A percentile compares a stretch with the other conserved stretches of the same genome.
Evolutionary conservation across 2,113 vertebrate species (phyloP).

Genomic region (Trematomus loennbergii): DNA sequence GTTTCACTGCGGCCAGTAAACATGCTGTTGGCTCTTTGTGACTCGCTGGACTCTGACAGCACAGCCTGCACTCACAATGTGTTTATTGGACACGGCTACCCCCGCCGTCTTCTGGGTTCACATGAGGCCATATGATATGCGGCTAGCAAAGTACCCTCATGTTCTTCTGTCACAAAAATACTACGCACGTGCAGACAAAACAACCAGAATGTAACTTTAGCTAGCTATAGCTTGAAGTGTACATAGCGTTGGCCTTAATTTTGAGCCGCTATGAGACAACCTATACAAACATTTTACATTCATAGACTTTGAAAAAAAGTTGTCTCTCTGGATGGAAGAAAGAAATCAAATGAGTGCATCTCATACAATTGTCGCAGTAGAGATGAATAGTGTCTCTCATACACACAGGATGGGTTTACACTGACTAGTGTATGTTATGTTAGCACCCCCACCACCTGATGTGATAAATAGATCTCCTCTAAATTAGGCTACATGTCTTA

Average conservation of each 20-base stretch:
- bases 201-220: too few relatives aligned
- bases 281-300: too few relatives aligned
- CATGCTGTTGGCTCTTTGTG: conserved; percentile 68
- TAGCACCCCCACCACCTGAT: background rate
- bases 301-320: background rate
- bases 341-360: background rate
- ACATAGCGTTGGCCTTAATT: too few relatives aligned
- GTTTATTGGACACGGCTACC: conserved; percentile 61
- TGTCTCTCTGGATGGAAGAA: background rate
- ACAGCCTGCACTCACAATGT: conserved; percentile 67
- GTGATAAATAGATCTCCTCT: too few relatives aligned
- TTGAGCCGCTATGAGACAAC: too few relatives aligned
- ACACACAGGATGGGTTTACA: too few relatives aligned
- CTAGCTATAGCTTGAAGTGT: too few relatives aligned
- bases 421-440: background rate
- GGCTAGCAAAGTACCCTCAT: too few relatives aligned
- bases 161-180: background rate
- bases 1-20: conserved; percentile 38
- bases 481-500: background rate
- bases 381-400: too few relatives aligned
- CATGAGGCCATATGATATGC: too few relatives aligned
- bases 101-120: background rate
- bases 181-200: too few relatives aligned
- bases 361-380: background rate
- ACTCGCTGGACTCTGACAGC: conserved; percentile 70